phyloP scores from a whole-genome alignment of 2,113 vertebrate genomes.

The Diadophis punctatus region DNA sequence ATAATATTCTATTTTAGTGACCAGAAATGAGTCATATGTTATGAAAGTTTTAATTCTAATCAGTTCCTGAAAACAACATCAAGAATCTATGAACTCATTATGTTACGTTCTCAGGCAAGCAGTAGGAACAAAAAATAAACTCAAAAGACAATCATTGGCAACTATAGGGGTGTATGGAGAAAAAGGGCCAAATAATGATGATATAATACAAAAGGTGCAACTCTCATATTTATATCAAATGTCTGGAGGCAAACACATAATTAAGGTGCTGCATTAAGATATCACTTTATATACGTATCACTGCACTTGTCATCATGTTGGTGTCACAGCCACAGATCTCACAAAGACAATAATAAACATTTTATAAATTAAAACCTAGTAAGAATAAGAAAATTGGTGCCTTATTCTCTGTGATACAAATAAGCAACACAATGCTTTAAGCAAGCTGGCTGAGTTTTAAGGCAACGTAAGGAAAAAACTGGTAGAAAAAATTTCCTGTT shows the following conservation, averaged over 20 bases:
- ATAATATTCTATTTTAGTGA: background rate
- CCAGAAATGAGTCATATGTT: background rate
- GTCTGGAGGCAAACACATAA: background rate
- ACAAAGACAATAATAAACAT: background rate
- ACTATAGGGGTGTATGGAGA: background rate
- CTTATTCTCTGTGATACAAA: background rate
- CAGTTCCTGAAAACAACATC: constrained; percentile 17
- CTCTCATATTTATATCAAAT: background rate
- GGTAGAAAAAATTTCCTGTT: background rate
- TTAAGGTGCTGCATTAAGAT: background rate
- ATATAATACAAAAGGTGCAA: background rate
- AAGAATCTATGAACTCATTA: background rate
- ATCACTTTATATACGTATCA: background rate
- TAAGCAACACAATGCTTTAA: background rate
- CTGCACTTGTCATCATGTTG: background rate
- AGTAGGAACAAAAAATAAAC: constrained; percentile 22
- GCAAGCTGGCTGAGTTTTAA: background rate
- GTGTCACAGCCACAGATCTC: background rate
- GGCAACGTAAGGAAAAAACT: background rate
- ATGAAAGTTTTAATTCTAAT: background rate
- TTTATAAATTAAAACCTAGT: background rate
- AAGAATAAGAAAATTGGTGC: background rate
- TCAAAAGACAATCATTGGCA: background rate
- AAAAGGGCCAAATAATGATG: background rate
- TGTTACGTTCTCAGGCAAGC: background rate